These are phyloP conservation scores for Aselliscus stoliczkanus DNA, from an alignment of 2,797 vertebrate species.

Conservation along the genomic window DNA sequence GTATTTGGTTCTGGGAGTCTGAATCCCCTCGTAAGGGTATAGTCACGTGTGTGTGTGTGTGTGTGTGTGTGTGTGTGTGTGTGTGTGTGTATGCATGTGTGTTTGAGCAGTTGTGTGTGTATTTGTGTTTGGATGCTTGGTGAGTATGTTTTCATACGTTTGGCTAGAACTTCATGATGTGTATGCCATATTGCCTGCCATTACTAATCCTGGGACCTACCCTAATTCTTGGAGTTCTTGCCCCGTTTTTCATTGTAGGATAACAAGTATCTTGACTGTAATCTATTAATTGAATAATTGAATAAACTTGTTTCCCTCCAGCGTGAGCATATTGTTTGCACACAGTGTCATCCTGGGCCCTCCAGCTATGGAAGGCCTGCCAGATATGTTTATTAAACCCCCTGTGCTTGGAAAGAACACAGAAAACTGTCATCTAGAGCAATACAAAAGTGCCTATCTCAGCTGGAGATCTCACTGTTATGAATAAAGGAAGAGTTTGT, in stretches of 20 bases:
- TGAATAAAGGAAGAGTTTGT: conserved; percentile 91
- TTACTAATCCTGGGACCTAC: conserved; percentile 79
- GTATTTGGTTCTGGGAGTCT: not conserved
- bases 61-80: not conserved
- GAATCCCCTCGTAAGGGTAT: not conserved
- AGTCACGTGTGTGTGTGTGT: not conserved
- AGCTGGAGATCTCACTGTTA: conserved; percentile 89
- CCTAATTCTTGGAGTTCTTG: conserved; percentile 82
- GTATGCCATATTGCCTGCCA: conserved; percentile 71
- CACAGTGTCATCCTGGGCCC: conserved; percentile 92
- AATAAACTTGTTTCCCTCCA: conserved; percentile 96
- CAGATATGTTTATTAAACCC: conserved; percentile 98
- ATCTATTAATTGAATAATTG: conserved; percentile 99
- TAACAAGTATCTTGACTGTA: conserved; percentile 92
- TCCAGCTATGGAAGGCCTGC: conserved; percentile 91
- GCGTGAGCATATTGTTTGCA: conserved; percentile 90
- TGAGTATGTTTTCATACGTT: conserved; percentile 43
- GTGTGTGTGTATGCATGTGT: not conserved
- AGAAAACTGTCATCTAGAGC: conserved; percentile 90
- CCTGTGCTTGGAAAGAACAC: conserved; percentile 90
- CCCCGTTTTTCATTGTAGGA: conserved; percentile 86
- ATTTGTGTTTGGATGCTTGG: not conserved
- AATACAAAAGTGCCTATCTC: conserved; percentile 89
- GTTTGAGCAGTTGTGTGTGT: not conserved
- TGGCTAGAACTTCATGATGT: conserved; percentile 31